Evolutionary conservation across 2,113 vertebrate genomes (phyloP).

Genomic region (Uria lomvia): DNA sequence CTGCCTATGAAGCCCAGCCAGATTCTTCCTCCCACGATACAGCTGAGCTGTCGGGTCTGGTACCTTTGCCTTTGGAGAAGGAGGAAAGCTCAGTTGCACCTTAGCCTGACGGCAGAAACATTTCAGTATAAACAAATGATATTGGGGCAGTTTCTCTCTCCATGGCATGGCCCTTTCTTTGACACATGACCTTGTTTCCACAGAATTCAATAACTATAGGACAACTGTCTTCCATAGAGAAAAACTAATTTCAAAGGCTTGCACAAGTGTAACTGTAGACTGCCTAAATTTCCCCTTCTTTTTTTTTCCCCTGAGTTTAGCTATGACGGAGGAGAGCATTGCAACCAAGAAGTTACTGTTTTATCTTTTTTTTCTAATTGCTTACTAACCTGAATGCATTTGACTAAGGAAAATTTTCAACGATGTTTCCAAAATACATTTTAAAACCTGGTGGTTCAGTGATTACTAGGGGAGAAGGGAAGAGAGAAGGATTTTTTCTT

Average conservation of each 20-base stretch:
- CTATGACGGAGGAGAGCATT: background rate
- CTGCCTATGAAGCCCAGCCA: background rate
- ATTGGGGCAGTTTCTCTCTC: background rate
- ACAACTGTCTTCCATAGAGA: background rate
- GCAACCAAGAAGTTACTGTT: background rate
- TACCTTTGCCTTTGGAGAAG: background rate
- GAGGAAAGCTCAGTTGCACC: background rate
- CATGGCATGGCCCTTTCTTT: background rate
- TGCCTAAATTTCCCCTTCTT: background rate
- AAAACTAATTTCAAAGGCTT: background rate
- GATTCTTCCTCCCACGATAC: rapidly evolving
- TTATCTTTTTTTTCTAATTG: background rate
- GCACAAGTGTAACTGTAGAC: background rate
- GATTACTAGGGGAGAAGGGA: background rate
- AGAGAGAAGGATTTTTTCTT: background rate
- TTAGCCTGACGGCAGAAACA: rapidly evolving
- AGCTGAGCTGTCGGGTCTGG: background rate
- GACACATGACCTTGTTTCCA: background rate
- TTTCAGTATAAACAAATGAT: background rate
- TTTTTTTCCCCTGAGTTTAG: background rate
- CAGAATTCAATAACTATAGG: background rate
- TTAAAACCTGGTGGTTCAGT: background rate
- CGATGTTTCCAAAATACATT: background rate
- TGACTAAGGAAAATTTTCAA: background rate
- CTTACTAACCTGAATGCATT: background rate